Base-by-base conservation (phyloP, 2,797 vertebrate species). In the Smutsia temminckii region DNA sequence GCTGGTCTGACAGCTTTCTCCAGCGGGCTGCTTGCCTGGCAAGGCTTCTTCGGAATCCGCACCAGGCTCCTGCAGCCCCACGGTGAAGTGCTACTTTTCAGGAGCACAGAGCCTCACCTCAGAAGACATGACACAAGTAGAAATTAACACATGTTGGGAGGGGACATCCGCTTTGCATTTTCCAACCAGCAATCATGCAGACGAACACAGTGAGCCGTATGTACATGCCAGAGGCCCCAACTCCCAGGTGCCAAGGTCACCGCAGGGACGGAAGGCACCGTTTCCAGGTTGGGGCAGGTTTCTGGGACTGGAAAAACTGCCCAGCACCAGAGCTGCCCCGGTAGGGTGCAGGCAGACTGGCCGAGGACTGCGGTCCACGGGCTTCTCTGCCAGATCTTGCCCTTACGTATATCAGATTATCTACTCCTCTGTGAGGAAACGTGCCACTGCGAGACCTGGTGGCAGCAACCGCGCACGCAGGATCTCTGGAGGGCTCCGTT, bases 391-490 rank as follows among this genome's bases (percentile, higher is more conserved):
- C 4, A 3, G 63, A 42, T 11, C 63, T 32, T 0, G 13, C 37
- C n/a, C 4, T 2, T 8, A 6, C 13, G 5, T 3, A 21, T 1
- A 0, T 23, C 53, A n/a, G 53, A 51, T n/a, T 12, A 71, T 17
- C 25, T 18, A 42, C 2, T 23, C 12, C 12, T n/a, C 49, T 13
- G 1, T 29, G 49, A 34, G 46, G 27, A 57, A 34, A 64, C 0
- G 2, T 0, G 23, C 7, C n/a, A 2, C 4, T 34, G 1, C 16
- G 0, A 6, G 32, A 27, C 29, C 20, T 11, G 42, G 20, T 8
- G 42, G 51, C 25, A 0, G 64, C 34, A 2, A 2, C 37, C 1
- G 5, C 4, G 69, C 6, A 3, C 9, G 2, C 0, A 2, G 34
- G 20, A 3, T 12, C n/a, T 11, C 63, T n/a, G 2, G 2, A 3